Base-by-base conservation (phyloP, 2,888 invertebrate species). In the Uloborus plumipes region DNA sequence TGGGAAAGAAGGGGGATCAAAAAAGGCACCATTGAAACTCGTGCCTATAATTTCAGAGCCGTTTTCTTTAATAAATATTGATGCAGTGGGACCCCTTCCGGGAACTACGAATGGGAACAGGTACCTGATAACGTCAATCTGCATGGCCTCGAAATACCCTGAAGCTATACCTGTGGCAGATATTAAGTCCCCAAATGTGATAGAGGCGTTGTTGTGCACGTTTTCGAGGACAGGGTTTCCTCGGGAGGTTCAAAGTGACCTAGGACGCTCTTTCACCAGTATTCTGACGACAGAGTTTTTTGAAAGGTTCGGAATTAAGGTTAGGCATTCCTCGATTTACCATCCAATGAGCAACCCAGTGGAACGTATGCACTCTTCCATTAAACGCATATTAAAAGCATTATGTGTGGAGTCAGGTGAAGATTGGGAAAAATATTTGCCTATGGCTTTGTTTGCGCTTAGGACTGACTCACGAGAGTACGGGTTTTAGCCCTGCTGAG, bases 401-500 rank as follows among this genome's bases (percentile, higher is more conserved):
- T 4, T 26, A 26, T 26, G 26, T 26, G 2, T 26, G 26, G 26
- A 26, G 4, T 49, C 20, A 0, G 51, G 14, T 15, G 1, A 49
- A 6, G 62, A 73, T 9, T 62, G 62, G 47, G 55, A 47, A n/a
- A 18, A 3, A 47, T 55, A 69, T 1, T 2, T 69, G 16, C 69
- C 22, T 0, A 15, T 26, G 2, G 6, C 4, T 18, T 31, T 47
- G 1, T 62, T 62, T 22, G 49, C 50, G 15, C 3, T 72, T 1
- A 7, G 62, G n/a, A 62, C 49, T 26, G 4, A 79, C 47, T 11
- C 72, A 65, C 0, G 66, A 72, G 2, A 66, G 72, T 15, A 79
- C 79, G 0, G 66, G 72, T 1, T 66, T 51, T 16, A 55, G 50
- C 2, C 72, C 79, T 22, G 72, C 79, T 3, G 72, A 79, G 31